Percentiles rank a stretch among this genome's conserved stretches.
phyloP scores from a whole-genome alignment of 2,797 vertebrate species.

The Rhabdophis nuchalis region DNA sequence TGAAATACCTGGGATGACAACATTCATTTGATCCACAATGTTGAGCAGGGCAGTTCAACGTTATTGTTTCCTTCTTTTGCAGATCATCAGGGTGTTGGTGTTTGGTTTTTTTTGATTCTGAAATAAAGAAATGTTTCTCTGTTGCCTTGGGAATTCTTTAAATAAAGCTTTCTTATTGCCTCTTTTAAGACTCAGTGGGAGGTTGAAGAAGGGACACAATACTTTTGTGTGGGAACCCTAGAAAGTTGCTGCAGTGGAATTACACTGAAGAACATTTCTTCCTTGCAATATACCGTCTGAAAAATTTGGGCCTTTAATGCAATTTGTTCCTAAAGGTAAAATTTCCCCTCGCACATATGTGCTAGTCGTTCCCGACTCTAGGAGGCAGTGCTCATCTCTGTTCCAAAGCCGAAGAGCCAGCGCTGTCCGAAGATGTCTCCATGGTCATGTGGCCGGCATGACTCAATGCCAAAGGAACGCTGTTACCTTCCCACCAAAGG shows the following conservation, averaged over 20 bases:
- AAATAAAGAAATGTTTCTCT: conserved; percentile 14
- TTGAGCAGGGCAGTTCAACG: conserved; percentile 10
- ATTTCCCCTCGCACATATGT: no score
- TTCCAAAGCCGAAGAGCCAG: no score
- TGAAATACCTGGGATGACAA: background rate
- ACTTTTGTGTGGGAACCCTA: background rate
- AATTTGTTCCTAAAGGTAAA: background rate
- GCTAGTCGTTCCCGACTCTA: no score
- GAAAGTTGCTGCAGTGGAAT: background rate
- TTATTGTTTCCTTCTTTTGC: background rate
- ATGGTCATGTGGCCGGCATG: no score
- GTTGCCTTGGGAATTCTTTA: background rate
- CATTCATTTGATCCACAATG: conserved; percentile 23
- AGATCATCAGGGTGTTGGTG: conserved; percentile 3
- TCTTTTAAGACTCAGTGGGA: background rate
- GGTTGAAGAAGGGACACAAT: background rate
- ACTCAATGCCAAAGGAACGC: no score
- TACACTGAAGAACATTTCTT: background rate
- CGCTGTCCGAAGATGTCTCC: no score
- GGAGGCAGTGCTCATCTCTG: no score
- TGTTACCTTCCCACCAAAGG: no score
- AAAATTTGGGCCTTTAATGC: background rate
- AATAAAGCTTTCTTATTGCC: background rate
- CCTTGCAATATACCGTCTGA: background rate
- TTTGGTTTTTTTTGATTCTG: conserved; percentile 31